A percentile compares a stretch with the other conserved stretches of the same genome.
These are phyloP conservation scores for Grus americana DNA, from an alignment of 2,113 vertebrate species.

Conservation along the genomic window DNA sequence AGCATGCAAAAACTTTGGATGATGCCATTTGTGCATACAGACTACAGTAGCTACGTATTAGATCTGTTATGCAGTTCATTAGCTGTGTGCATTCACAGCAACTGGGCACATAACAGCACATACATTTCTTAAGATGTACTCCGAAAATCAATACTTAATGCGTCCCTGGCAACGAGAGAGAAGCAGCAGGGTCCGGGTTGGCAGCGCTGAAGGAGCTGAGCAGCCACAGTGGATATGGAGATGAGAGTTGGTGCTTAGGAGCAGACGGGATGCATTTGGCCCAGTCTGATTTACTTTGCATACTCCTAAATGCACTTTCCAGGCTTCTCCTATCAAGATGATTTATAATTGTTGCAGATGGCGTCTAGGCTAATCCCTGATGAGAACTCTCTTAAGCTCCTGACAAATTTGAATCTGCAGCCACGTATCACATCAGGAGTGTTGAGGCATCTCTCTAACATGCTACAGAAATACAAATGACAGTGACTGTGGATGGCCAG, in stretches of 20 bases:
- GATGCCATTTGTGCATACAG: background rate
- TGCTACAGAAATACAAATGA: background rate
- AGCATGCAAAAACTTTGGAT: background rate
- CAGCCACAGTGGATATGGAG: background rate
- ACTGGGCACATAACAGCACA: background rate
- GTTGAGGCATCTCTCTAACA: background rate
- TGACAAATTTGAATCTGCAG: conserved; percentile 8
- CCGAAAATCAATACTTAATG: background rate
- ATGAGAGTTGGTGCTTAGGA: background rate
- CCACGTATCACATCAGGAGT: background rate
- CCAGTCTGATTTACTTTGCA: background rate
- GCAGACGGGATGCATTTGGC: background rate
- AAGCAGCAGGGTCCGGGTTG: background rate
- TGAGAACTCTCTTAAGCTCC: background rate
- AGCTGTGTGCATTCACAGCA: background rate
- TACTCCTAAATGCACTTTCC: background rate
- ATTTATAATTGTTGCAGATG: conserved; percentile 47
- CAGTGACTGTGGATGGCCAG: background rate
- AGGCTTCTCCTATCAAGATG: background rate
- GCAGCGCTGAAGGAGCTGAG: conserved; percentile 1
- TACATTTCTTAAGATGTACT: background rate
- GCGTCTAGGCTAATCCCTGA: background rate
- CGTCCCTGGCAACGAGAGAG: background rate
- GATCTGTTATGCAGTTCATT: background rate
- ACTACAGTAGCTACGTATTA: background rate